Base-by-base conservation (phyloP, 2,113 vertebrate genomes). In the Gallinago paraguaiae region DNA sequence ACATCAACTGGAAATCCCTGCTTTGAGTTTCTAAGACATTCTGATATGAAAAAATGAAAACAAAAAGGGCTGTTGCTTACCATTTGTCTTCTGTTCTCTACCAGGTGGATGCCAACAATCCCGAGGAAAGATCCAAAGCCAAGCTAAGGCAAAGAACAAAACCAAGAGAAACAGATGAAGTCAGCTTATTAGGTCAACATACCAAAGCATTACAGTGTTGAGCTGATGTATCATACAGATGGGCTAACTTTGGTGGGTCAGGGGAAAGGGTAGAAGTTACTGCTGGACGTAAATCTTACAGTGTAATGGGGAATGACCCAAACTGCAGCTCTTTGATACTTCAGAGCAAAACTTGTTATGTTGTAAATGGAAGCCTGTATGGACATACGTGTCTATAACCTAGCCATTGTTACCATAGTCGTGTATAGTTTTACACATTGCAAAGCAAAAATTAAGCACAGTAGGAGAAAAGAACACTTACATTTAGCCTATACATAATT, bases 31-130 rank as follows among this genome's bases (percentile, higher is more conserved):
- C 88, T 72, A 86, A 72, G n/a, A 87, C 53, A 54, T 39, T 59
- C 13, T 46, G 12, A 68, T 11, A 13, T 0, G 0, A 56, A 78
- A 45, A 45, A 45, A 14, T 2, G 13, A 53, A 35, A 92, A 70
- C 1, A 1, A 46, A 77, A 95, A 74, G 12, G 17, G 30, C 12
- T 25, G 13, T 76, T 91, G 97, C 99, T 99, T 97, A 99, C 99
- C 99, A 99, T 99, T 48, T 99, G 99, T 72, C 98, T 98, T 94
- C 99, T 98, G 82, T 99, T 99, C 96, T 99, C 99, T 95, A 99
- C 98, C 92, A 99, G 97, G 94, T 99, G 96, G 91, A 99, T 98
- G 71, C 98, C 99, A 82, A 99, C 98, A 28, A 99, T 98, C 14
- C 98, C 99, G 56, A 99, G 96, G 97, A 99, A 99, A 5, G 99